Evolutionary conservation across 2,888 invertebrate genomes (phyloP), one percentile per base, ranked within the genome.

Genomic region (Artemia sinica): DNA sequence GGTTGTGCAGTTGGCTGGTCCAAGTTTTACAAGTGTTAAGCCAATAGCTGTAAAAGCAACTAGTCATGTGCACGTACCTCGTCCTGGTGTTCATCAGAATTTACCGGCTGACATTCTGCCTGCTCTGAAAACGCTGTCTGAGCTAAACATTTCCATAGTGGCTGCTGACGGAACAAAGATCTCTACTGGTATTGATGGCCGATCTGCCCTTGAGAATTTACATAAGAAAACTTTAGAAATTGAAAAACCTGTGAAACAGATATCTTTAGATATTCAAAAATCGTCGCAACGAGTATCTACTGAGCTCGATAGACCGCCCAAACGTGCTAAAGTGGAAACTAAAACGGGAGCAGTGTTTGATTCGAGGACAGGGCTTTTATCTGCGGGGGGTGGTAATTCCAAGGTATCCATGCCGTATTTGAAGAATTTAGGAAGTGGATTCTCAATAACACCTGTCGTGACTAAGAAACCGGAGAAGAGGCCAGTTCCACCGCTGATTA

Each of bases 111-210:
- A 58, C 14, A 58, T 58, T 10, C 63, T 58, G 63, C 63, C 63
- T 8, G n/a, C 63, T 58, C 63, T 58, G n/a, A n/a, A 28, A 9
- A 58, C 63, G 8, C 63, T 58, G n/a, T 58, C 63, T 28, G 63
- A 58, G 28, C 63, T 58, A 58, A 58, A 58, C 63, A 58, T 58
- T 58, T 58, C 63, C n/a, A 58, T 58, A n/a, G 63, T 58, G n/a
- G 63, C 63, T 58, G 63, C 63, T 58, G 63, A 58, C 63, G 63
- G 63, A 8, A 58, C 63, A 58, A 58, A 58, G 63, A 58, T 58
- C n/a, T 58, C 63, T 58, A 58, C 63, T 28, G 63, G 63, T 8
- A 28, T 58, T 18, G 63, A 58, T 58, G 63, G 63, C 14, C 63
- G 63, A n/a, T 18, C 14, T 58, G 63, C 63, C 28, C 63, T 58